Conservation (phyloP, 1,140 invertebrate genomes). For the Sitophilus oryzae region DNA sequence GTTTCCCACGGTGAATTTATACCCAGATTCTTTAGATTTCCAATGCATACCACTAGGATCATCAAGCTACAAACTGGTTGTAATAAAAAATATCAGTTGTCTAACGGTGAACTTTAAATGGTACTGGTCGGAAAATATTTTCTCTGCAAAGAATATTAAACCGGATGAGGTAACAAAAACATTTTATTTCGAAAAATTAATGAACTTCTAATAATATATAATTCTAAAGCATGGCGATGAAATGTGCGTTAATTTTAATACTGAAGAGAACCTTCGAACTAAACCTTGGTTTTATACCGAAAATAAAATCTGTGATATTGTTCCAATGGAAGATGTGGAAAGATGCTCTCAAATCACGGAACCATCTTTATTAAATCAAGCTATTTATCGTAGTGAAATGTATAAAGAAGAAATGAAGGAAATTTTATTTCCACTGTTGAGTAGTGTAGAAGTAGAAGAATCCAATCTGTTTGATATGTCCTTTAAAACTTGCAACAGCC, state of each 20-base stretch:
- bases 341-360: too few species aligned
- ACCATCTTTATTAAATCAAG: not conserved
- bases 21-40: constrained; percentile 40
- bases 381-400: constrained; percentile 1
- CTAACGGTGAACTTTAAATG: constrained; percentile 45
- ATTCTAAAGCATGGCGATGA: too few species aligned
- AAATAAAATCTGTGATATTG: not conserved
- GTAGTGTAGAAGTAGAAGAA: not conserved
- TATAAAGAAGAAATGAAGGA: constrained; percentile 27
- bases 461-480: not conserved
- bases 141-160: too few species aligned
- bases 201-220: too few species aligned
- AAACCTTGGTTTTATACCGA: not conserved
- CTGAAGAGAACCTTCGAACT: too few species aligned
- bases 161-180: too few species aligned
- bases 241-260: too few species aligned
- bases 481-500: not conserved
- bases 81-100: constrained; percentile 45
- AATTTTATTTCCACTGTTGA: constrained; percentile 4
- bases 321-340: not conserved
- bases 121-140: constrained; percentile 40
- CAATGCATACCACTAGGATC: constrained; percentile 40
- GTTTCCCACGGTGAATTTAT: constrained; percentile 45
- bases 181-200: too few species aligned
- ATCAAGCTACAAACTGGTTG: constrained; percentile 35